phyloP scores from a whole-genome alignment of 2,888 invertebrate species.

The Tetanocera ferruginea region DNA sequence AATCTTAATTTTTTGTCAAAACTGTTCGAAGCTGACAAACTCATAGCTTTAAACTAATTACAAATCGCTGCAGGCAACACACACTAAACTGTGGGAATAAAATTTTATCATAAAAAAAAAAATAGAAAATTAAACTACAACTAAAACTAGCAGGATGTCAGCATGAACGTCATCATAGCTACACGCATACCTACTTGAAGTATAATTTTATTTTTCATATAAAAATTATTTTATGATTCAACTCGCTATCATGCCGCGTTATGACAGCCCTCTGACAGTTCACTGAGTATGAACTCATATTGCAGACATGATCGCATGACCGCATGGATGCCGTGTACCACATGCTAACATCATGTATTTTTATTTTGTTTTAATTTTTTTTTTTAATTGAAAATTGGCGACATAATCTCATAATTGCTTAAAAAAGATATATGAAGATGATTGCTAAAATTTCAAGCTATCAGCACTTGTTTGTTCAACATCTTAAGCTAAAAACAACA shows the following conservation, averaged over 20 bases:
- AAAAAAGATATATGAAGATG: no score
- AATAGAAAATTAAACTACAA: background rate
- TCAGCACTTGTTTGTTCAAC: no score
- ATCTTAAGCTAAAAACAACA: no score
- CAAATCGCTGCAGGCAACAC: background rate
- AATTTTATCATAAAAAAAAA: background rate
- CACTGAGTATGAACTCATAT: background rate
- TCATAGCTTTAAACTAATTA: background rate
- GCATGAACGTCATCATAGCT: background rate
- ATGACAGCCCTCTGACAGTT: slow-evolving; percentile 3
- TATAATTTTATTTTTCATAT: no score
- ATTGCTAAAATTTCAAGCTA: no score
- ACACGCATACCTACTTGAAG: background rate
- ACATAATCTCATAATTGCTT: no score
- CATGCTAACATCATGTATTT: no score
- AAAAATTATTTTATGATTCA: no score
- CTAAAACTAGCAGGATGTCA: background rate
- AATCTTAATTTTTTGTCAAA: background rate
- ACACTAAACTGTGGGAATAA: no score
- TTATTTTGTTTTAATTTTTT: no score
- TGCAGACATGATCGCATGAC: background rate
- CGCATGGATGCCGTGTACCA: background rate
- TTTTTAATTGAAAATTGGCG: no score
- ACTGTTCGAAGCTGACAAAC: background rate
- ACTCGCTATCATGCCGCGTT: background rate